These are phyloP conservation scores for Siniperca knerii DNA, from an alignment of 2,113 vertebrate species.

Conservation along the genomic window DNA sequence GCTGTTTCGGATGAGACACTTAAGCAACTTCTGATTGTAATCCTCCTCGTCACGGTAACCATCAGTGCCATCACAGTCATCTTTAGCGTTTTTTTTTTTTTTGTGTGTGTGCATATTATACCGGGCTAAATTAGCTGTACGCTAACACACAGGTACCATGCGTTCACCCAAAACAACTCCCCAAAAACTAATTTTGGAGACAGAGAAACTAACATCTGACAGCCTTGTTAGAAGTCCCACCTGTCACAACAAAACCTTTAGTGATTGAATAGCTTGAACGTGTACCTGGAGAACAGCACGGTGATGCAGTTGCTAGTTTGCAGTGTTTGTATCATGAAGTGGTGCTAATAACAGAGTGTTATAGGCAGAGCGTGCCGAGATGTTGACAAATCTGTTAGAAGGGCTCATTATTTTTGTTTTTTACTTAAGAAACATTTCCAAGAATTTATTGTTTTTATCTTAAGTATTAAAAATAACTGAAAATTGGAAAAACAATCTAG, in stretches of 20 bases:
- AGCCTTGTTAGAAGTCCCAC: not conserved
- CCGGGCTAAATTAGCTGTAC: constrained; percentile 22
- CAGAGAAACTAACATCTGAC: not conserved
- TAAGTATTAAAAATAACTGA: not conserved
- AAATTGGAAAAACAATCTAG: not conserved
- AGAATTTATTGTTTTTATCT: not conserved
- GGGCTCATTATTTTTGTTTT: constrained; percentile 1
- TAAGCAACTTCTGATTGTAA: not conserved
- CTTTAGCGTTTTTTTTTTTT: constrained; percentile 9
- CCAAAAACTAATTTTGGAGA: not conserved
- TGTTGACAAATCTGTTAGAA: not conserved
- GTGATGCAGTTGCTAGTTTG: constrained; percentile 3
- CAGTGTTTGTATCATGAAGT: constrained; percentile 33
- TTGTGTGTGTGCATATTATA: not conserved
- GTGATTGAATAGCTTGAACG: not conserved
- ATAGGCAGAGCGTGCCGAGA: not conserved
- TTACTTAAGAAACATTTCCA: not conserved
- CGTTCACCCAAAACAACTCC: not conserved
- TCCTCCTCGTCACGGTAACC: constrained; percentile 2
- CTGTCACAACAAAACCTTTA: constrained; percentile 4
- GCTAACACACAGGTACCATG: constrained; percentile 23
- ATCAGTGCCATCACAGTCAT: constrained; percentile 17
- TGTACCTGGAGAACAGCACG: not conserved
- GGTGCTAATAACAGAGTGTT: constrained; percentile 33
- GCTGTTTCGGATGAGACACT: not conserved